Evolutionary conservation across 1,140 invertebrate species (phyloP).

Genomic region (Macrosteles quadrilineatus): DNA sequence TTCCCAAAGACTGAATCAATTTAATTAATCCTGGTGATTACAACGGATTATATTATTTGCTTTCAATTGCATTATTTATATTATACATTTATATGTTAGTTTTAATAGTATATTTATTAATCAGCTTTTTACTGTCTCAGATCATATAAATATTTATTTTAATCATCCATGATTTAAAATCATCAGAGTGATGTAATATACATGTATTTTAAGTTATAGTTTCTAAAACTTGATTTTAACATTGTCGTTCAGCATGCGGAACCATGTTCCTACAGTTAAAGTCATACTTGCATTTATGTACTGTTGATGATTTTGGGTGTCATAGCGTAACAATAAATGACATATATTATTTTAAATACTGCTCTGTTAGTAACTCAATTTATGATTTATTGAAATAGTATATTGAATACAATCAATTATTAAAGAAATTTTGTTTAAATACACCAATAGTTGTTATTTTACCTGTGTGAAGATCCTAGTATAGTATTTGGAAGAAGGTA

Average conservation of each 20-base stretch:
- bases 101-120: too few species aligned
- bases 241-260: neutral
- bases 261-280: slow-evolving; percentile 12
- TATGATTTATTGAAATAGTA: slow-evolving; percentile 23
- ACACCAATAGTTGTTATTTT: neutral
- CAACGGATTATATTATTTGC: too few species aligned
- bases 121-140: too few species aligned
- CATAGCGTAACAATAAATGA: neutral
- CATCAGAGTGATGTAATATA: neutral
- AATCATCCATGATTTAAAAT: neutral
- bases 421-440: slow-evolving; percentile 25
- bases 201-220: neutral
- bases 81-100: too few species aligned
- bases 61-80: too few species aligned
- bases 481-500: too few species aligned
- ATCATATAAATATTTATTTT: neutral
- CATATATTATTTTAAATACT: slow-evolving; percentile 16
- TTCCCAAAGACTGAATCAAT: too few species aligned
- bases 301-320: neutral
- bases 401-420: slow-evolving; percentile 20
- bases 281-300: slow-evolving; percentile 17
- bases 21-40: too few species aligned
- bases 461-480: neutral
- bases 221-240: neutral
- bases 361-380: slow-evolving; percentile 20